phyloP scores from a whole-genome alignment of 2,797 vertebrate genomes.

The Sphaeramia orbicularis region DNA sequence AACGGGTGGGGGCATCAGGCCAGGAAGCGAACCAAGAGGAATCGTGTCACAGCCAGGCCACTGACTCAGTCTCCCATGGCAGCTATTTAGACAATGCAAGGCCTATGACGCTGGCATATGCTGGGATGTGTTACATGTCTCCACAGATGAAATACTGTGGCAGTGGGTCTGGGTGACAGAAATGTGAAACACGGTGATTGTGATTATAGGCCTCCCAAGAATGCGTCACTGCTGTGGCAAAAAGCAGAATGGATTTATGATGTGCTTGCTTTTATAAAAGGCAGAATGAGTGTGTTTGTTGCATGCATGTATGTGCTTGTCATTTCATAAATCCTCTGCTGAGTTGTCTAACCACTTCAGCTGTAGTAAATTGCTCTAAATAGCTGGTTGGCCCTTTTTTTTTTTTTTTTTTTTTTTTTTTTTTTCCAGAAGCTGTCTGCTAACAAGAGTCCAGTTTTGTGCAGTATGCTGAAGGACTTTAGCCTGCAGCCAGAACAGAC shows the following conservation, averaged over 20 bases:
- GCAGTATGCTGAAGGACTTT: slow-evolving; percentile 2
- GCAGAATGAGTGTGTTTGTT: background rate
- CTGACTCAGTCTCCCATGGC: slow-evolving; percentile 66
- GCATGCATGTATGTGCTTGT: background rate
- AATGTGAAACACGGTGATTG: slow-evolving; percentile 23
- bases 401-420: slow-evolving; percentile 2
- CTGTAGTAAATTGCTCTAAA: background rate
- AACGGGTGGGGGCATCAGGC: slow-evolving; percentile 29
- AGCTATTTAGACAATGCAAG: slow-evolving; percentile 46
- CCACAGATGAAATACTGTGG: slow-evolving; percentile 22
- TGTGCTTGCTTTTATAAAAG: slow-evolving; percentile 7
- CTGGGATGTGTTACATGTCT: slow-evolving; percentile 41
- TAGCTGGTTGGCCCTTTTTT: slow-evolving; percentile 1
- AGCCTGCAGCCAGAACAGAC: slow-evolving; percentile 7
- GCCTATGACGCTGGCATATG: slow-evolving; percentile 55
- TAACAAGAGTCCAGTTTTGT: slow-evolving; percentile 1
- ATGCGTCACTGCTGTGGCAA: slow-evolving; percentile 18
- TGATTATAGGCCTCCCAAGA: slow-evolving; percentile 9
- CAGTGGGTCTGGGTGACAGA: slow-evolving; percentile 21
- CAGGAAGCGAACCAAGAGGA: slow-evolving; percentile 42
- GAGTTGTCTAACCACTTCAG: slow-evolving; percentile 10
- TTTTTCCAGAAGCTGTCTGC: background rate
- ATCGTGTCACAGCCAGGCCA: slow-evolving; percentile 50
- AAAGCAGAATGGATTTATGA: slow-evolving; percentile 22
- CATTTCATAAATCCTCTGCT: background rate